A percentile compares a stretch with the other conserved stretches of the same genome.
phyloP scores from a whole-genome alignment of 2,113 vertebrate genomes.

The Rissa tridactyla region DNA sequence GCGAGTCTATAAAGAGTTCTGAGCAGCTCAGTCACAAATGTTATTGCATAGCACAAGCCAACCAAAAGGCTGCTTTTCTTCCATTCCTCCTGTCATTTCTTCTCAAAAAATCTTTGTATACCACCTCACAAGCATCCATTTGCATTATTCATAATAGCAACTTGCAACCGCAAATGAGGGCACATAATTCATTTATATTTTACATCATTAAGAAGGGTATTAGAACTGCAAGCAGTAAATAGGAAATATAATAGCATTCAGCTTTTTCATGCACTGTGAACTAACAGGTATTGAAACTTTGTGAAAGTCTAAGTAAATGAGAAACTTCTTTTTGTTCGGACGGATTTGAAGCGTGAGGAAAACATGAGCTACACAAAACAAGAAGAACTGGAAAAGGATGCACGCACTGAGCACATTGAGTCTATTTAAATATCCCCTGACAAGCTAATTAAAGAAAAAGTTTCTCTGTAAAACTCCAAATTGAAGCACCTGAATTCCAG shows the following conservation, averaged over 20 bases:
- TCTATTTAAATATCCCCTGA: conserved; percentile 15
- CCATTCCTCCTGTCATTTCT: background rate
- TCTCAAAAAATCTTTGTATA: background rate
- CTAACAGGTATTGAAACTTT: conserved; percentile 19
- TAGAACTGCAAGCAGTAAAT: conserved; percentile 36
- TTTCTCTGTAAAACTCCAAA: background rate
- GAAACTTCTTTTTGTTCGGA: conserved; percentile 10
- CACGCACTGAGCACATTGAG: background rate
- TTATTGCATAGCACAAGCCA: background rate
- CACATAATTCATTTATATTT: conserved; percentile 54
- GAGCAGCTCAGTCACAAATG: background rate
- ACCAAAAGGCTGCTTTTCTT: background rate
- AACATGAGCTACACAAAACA: background rate
- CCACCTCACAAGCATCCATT: background rate
- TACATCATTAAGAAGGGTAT: conserved; percentile 48
- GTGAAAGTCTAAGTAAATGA: background rate
- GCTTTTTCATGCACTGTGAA: conserved; percentile 37
- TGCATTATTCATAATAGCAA: conserved; percentile 23
- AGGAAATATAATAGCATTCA: conserved; percentile 45
- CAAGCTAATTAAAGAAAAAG: conserved; percentile 24
- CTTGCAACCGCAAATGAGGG: conserved; percentile 8
- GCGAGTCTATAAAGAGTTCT: background rate
- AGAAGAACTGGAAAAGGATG: background rate
- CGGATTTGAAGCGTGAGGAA: background rate
- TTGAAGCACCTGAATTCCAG: background rate